These are phyloP conservation scores for Drosophila borealis DNA, from an alignment of 2,888 invertebrate genomes.

Conservation along the genomic window DNA sequence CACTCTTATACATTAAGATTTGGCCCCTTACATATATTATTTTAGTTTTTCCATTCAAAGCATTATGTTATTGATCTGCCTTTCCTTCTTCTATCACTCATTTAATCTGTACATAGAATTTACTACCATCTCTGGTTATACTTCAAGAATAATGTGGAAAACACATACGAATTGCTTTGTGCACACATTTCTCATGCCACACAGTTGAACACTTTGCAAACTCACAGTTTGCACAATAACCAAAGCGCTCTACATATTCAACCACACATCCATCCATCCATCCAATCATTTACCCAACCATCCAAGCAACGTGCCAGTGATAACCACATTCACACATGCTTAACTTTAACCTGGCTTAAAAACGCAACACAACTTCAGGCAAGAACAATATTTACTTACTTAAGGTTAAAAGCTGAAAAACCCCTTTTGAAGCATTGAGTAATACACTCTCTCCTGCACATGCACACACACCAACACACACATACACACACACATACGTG, in stretches of 20 bases:
- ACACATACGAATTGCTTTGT: neutral
- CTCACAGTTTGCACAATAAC: conserved; percentile 13
- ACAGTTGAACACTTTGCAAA: neutral
- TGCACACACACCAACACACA: neutral
- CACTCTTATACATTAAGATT: too few relatives aligned
- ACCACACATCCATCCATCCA: neutral
- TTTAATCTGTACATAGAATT: too few relatives aligned
- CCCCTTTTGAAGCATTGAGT: conserved; percentile 17
- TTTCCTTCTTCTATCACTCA: too few relatives aligned
- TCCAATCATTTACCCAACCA: conserved; percentile 15
- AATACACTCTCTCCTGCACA: neutral
- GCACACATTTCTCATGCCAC: neutral
- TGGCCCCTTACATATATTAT: too few relatives aligned
- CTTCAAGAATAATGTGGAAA: neutral
- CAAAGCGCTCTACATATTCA: neutral
- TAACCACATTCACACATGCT: conserved; percentile 18
- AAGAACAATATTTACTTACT: conserved; percentile 28
- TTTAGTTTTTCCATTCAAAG: too few relatives aligned
- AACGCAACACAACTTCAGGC: conserved; percentile 4
- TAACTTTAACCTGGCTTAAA: conserved; percentile 12
- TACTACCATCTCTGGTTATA: too few relatives aligned
- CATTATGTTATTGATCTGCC: too few relatives aligned
- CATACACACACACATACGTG: neutral
- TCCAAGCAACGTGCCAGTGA: neutral
- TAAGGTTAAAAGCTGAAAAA: conserved; percentile 34